Percentiles rank a stretch among this genome's conserved stretches.
These are phyloP conservation scores for Microplitis deprimator DNA, from an alignment of 2,888 invertebrate genomes.

Conservation along the genomic window DNA sequence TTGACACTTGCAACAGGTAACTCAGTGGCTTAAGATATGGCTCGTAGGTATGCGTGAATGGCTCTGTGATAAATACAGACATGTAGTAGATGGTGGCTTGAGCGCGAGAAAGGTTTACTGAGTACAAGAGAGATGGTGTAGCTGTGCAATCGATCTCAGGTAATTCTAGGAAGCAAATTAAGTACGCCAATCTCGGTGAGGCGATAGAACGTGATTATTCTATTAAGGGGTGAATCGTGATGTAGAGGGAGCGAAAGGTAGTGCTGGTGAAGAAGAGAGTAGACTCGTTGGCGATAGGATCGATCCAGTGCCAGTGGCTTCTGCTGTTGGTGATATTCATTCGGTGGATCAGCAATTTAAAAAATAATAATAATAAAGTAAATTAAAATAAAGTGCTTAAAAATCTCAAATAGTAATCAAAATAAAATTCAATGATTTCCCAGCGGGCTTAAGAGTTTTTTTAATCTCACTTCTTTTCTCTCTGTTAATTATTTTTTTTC, in stretches of 20 bases:
- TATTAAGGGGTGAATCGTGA: constrained; percentile 35
- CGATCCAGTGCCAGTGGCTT: background rate
- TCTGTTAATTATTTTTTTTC: background rate
- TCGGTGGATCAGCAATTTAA: constrained; percentile 14
- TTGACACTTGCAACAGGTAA: constrained; percentile 52
- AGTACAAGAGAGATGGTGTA: constrained; percentile 18
- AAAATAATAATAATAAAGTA: background rate
- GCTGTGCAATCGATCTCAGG: constrained; percentile 33
- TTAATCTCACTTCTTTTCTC: background rate
- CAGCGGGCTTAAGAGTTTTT: background rate
- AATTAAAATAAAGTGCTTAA: constrained; percentile 18
- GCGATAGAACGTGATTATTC: constrained; percentile 43
- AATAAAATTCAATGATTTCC: constrained; percentile 14
- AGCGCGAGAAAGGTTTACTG: constrained; percentile 8
- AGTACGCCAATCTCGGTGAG: constrained; percentile 38
- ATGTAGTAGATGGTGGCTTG: constrained; percentile 14
- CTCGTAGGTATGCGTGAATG: background rate
- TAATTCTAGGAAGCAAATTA: constrained; percentile 40
- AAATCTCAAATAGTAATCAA: constrained; percentile 12
- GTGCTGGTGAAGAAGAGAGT: background rate
- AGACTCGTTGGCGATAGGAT: constrained; percentile 18
- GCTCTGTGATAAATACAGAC: constrained; percentile 1
- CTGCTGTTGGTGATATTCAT: background rate
- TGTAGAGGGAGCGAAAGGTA: constrained; percentile 6
- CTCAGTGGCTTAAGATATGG: constrained; percentile 19